These are phyloP conservation scores for Megastigmus dorsalis DNA, from an alignment of 2,888 invertebrate genomes.

Conservation along the genomic window DNA sequence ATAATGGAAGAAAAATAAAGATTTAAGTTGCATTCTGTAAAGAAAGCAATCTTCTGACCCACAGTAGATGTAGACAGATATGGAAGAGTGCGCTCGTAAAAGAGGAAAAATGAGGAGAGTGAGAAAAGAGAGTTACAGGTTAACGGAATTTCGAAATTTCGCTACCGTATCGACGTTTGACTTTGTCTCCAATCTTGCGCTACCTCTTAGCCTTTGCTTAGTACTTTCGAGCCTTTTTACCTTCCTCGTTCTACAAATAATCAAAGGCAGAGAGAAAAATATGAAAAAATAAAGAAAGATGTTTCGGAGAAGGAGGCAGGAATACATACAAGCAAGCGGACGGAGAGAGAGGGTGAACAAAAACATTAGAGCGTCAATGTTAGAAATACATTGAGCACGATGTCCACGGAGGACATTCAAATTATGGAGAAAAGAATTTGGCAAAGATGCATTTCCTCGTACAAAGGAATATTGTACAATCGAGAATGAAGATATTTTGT, in stretches of 20 bases:
- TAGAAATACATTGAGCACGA: too few species aligned
- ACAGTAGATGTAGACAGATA: neutral
- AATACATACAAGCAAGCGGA: too few species aligned
- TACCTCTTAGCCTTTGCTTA: neutral
- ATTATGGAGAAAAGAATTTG: too few species aligned
- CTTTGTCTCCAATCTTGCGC: constrained; percentile 7
- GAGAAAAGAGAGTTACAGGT: neutral
- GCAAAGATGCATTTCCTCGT: too few species aligned
- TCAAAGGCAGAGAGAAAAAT: neutral
- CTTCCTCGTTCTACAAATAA: constrained; percentile 10
- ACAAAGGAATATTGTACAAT: too few species aligned
- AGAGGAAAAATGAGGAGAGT: neutral
- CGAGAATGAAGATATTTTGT: too few species aligned
- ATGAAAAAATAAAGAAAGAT: neutral
- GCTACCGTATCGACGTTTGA: constrained; percentile 26
- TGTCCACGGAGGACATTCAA: too few species aligned
- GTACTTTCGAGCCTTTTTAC: neutral
- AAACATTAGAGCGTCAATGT: too few species aligned
- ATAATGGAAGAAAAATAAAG: too few species aligned
- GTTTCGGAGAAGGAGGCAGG: neutral
- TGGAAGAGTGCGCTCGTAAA: neutral
- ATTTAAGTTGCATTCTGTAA: neutral
- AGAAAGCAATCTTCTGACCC: neutral
- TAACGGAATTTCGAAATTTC: constrained; percentile 29
- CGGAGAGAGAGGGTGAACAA: too few species aligned